Conservation (phyloP, 92 coral and sea anemone species). For the Ricordea florida region DNA sequence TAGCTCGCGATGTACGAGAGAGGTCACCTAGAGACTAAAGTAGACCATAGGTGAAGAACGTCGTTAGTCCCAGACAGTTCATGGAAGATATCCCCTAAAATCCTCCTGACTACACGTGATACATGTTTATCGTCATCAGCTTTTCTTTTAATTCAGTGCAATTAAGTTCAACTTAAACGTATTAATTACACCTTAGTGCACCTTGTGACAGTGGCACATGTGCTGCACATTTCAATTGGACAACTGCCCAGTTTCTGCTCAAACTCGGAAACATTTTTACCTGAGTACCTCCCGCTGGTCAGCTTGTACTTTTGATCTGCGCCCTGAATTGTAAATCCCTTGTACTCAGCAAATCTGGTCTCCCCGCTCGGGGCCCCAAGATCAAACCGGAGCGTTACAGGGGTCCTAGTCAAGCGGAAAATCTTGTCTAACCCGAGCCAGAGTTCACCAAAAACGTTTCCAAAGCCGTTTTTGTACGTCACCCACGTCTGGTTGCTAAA, state of each 20-base stretch:
- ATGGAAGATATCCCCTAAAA: no score
- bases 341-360: conserved; percentile 55
- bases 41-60: no score
- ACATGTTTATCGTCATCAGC: no score
- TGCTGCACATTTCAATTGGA: background rate
- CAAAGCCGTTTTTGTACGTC: conserved; percentile 62
- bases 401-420: conserved; percentile 55
- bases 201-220: no score
- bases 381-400: conserved; percentile 61
- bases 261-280: conserved; percentile 10
- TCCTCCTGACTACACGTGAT: no score
- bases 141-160: no score
- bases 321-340: conserved; percentile 56
- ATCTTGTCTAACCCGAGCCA: conserved; percentile 80
- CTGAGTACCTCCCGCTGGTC: conserved; percentile 45
- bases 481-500: conserved; percentile 43
- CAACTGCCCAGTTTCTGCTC: background rate
- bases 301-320: conserved; percentile 52
- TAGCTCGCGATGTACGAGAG: no score
- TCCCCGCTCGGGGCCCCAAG: conserved; percentile 69
- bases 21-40: no score
- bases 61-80: no score
- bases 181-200: no score
- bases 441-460: conserved; percentile 60
- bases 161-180: no score